Evolutionary conservation across 2,113 vertebrate genomes (phyloP), one percentile per base, ranked within the genome.

Genomic region (Orthochromis malagaraziensis): DNA sequence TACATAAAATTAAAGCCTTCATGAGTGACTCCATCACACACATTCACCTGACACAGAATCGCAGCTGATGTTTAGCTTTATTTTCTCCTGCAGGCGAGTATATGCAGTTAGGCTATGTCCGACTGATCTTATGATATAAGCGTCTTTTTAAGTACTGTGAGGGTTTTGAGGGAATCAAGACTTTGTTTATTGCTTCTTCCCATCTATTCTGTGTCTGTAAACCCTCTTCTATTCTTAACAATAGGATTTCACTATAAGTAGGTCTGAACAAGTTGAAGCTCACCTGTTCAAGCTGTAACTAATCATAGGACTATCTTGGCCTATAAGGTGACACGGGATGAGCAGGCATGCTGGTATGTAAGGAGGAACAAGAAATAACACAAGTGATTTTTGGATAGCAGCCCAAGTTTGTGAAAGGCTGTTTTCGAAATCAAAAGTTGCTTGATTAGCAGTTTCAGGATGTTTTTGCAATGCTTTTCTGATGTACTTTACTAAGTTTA

Each of bases 241-340:
- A 92, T 92, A 84, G 90, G 84, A 91, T 90, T 93, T 92, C 14
- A 5, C 82, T 89, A 91, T 81, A 91, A 93, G 90, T 91, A 91
- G 88, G 84, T 49, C 83, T n/a, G 29, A 85, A 91, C 88, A 90
- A 89, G 94, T 87, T 12, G 24, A 17, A 84, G 81, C 91, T 94
- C 88, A 93, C 86, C 91, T 92, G 85, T 81, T 92, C 88, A 92
- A 89, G 90, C 85, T 89, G 89, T 31, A 79, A 92, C 91, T 91
- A 93, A 93, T 94, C 92, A n/a, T 87, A 82, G 49, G 91, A 84
- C 85, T 86, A 79, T 86, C 86, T 80, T 2, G 80, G 88, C 82
- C 84, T 82, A 13, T 53, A 14, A 89, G 89, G 90, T 87, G 87
- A 85, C 51, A 45, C 7, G 9, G 87, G 85, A 93, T 81, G 84